Evolutionary conservation across 2,113 vertebrate genomes (phyloP).

Genomic region (Ptilonorhynchus violaceus): DNA sequence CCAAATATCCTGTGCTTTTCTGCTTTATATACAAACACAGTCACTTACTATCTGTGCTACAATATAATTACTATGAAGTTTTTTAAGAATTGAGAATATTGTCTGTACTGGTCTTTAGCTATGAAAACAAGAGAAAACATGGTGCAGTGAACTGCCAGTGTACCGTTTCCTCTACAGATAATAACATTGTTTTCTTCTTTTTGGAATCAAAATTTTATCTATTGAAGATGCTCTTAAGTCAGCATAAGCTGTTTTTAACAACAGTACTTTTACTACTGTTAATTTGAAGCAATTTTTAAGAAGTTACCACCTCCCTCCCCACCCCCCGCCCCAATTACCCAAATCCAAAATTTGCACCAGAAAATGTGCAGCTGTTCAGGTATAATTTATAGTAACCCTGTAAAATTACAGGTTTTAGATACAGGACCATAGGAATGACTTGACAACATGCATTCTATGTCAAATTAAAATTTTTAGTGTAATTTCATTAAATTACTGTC

Average conservation of each 20-base stretch:
- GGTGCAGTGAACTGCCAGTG: not conserved
- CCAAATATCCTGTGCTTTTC: not conserved
- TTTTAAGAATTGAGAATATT: not conserved
- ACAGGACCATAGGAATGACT: not conserved
- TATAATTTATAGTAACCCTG: not conserved
- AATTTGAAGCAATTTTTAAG: not conserved
- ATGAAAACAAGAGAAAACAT: not conserved
- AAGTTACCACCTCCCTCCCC: not conserved
- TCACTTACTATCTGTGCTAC: not conserved
- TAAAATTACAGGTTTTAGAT: not conserved
- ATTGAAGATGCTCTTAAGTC: not conserved
- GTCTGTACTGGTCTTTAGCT: not conserved
- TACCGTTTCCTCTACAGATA: not conserved
- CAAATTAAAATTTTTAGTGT: not conserved
- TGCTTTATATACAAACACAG: not conserved
- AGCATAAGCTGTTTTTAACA: not conserved
- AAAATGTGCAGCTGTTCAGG: not conserved
- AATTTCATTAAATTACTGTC: not conserved
- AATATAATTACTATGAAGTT: not conserved
- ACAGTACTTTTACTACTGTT: not conserved
- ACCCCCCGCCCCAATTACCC: not conserved
- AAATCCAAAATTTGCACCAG: not conserved
- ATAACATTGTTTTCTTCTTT: not conserved
- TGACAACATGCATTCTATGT: not conserved
- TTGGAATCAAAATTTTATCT: not conserved